Evolutionary conservation across 2,113 vertebrate species (phyloP).

Genomic region (Hydrochoerus hydrochaeris): DNA sequence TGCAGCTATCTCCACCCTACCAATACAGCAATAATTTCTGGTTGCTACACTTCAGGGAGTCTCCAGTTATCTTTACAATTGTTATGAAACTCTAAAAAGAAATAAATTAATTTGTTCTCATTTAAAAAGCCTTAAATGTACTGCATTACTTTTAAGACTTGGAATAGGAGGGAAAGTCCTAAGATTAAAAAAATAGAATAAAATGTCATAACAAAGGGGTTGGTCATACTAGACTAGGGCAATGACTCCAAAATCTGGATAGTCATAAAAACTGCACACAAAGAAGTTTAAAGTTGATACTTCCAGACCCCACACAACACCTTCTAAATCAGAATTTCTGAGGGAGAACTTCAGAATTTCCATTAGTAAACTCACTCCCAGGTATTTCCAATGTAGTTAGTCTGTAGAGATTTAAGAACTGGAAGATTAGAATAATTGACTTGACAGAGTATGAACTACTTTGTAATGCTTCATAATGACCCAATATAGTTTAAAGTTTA

Average conservation of each 20-base stretch:
- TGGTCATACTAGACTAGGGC: neutral
- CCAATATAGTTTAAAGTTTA: neutral
- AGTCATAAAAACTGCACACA: neutral
- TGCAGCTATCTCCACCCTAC: neutral
- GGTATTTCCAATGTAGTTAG: neutral
- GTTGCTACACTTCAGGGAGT: neutral
- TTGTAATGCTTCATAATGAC: neutral
- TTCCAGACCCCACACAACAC: neutral
- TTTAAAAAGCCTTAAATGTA: neutral
- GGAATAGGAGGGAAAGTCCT: neutral
- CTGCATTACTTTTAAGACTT: neutral
- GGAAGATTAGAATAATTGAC: neutral
- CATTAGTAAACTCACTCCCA: neutral
- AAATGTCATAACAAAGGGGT: neutral
- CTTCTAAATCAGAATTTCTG: neutral
- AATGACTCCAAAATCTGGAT: neutral
- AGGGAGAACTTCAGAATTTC: neutral
- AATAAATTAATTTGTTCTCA: conserved; percentile 38
- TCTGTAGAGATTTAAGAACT: neutral
- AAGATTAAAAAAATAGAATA: conserved; percentile 29
- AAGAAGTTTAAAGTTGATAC: neutral
- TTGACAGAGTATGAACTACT: neutral
- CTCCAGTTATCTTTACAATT: conserved; percentile 24
- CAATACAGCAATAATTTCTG: neutral
- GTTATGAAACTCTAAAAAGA: neutral